Conservation (phyloP, 2,113 vertebrate genomes). For the Rhinichthys klamathensis region DNA sequence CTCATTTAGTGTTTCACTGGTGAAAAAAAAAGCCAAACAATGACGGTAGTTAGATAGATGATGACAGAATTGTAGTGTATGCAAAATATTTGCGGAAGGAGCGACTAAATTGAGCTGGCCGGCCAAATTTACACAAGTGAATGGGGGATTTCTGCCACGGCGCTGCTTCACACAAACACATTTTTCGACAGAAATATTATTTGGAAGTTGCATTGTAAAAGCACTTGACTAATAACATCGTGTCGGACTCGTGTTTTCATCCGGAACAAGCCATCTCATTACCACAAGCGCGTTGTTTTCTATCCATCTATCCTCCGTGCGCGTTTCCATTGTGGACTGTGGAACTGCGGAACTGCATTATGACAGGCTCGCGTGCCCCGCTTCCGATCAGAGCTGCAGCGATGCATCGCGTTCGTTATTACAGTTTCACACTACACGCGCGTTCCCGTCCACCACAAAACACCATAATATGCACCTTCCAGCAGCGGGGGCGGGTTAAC, state of each 20-base stretch:
- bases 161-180: background rate
- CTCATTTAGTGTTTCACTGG: background rate
- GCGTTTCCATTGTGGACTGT: slow-evolving; percentile 35
- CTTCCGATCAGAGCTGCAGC: slow-evolving; percentile 32
- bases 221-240: background rate
- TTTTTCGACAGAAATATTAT: background rate
- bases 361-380: slow-evolving; percentile 46
- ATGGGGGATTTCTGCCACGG: background rate
- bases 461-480: background rate
- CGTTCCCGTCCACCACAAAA: background rate
- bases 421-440: background rate
- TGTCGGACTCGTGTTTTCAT: background rate
- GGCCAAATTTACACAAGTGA: background rate
- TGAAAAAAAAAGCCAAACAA: background rate
- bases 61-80: background rate
- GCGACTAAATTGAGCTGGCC: background rate
- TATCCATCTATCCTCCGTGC: background rate
- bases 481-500: slow-evolving; percentile 13
- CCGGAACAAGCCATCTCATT: background rate
- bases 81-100: background rate
- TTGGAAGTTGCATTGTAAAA: background rate
- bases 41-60: background rate
- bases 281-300: background rate
- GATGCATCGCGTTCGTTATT: slow-evolving; percentile 34
- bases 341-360: slow-evolving; percentile 60